These are phyloP conservation scores for Cheirogaleus major DNA, from an alignment of 2,797 vertebrate species.

Conservation along the genomic window DNA sequence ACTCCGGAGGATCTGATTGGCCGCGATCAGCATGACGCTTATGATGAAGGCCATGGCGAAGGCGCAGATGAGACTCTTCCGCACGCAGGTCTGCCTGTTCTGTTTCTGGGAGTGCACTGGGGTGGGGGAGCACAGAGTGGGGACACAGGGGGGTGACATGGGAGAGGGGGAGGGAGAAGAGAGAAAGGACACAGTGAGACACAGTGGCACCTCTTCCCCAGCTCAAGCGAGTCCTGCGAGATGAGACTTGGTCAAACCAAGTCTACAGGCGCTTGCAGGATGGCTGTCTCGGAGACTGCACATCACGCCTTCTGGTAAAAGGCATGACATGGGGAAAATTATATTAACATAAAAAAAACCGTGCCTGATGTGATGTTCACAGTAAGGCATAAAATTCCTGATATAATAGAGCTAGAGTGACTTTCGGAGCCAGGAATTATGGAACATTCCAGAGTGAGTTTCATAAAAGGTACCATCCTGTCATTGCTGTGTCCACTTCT, in stretches of 20 bases:
- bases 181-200: conserved; percentile 36
- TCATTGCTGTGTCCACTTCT: accelerated
- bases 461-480: background rate
- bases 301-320: background rate
- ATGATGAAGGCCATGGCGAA: conserved; percentile 99
- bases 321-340: background rate
- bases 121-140: background rate
- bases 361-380: background rate
- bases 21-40: conserved; percentile 99
- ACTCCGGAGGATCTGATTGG: conserved; percentile 99
- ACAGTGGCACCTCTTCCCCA: background rate
- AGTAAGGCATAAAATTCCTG: background rate
- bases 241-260: too few species aligned
- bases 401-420: background rate
- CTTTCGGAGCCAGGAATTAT: background rate
- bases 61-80: conserved; percentile 99
- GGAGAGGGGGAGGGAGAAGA: background rate
- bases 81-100: conserved; percentile 94
- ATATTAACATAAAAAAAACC: background rate
- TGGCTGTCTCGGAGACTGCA: accelerated
- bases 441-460: background rate
- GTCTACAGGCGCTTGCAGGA: background rate
- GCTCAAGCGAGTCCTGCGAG: accelerated
- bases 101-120: conserved; percentile 93
- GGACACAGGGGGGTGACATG: background rate